These are phyloP conservation scores for Lasius fuliginosus DNA, from an alignment of 2,888 invertebrate species.

Conservation along the genomic window DNA sequence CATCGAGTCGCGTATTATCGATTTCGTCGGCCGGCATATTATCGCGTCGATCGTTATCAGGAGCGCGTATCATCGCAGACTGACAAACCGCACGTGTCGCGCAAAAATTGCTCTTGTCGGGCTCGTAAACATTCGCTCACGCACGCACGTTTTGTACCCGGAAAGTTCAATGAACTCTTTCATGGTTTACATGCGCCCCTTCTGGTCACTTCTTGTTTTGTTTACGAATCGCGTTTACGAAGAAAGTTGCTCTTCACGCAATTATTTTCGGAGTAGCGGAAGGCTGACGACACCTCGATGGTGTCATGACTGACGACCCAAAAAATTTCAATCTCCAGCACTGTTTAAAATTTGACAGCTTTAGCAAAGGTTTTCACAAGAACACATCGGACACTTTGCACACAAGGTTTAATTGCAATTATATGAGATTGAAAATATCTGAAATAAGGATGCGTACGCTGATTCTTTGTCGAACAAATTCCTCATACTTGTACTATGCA, in stretches of 20 bases:
- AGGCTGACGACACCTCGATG: constrained; percentile 23
- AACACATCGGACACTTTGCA: background rate
- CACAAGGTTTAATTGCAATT: background rate
- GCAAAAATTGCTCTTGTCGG: constrained; percentile 37
- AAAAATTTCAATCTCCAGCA: background rate
- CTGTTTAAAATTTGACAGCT: background rate
- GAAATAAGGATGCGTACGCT: background rate
- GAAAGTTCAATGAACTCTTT: constrained; percentile 59
- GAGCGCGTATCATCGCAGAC: constrained; percentile 61
- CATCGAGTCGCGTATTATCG: background rate
- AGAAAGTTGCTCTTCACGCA: background rate
- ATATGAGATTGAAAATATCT: background rate
- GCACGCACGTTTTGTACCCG: constrained; percentile 36
- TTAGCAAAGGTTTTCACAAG: background rate
- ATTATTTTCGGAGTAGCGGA: background rate
- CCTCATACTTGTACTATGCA: background rate
- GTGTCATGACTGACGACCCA: background rate
- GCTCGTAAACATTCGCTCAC: constrained; percentile 16
- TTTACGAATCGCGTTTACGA: background rate
- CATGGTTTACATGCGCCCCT: background rate
- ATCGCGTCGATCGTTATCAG: constrained; percentile 56
- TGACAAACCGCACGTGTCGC: constrained; percentile 6
- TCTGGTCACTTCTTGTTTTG: constrained; percentile 21
- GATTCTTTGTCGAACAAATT: background rate
- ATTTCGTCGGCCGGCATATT: constrained; percentile 1